Percentiles rank a stretch among this genome's conserved stretches.
phyloP scores from a whole-genome alignment of 2,113 vertebrate species.

The Ctenomys sociabilis region DNA sequence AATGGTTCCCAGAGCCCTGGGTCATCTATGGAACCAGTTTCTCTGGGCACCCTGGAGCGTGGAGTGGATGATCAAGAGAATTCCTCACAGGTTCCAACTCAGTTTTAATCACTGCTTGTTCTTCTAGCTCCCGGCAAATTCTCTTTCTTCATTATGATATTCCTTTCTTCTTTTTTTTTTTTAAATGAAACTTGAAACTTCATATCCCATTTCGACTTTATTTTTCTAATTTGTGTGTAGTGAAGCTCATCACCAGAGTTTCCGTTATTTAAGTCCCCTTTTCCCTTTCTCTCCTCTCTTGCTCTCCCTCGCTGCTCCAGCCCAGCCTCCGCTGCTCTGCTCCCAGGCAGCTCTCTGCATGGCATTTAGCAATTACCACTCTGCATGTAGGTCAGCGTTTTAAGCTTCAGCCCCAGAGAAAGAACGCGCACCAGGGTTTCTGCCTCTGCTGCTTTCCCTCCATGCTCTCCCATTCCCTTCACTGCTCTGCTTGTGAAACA shows the following conservation, averaged over 20 bases:
- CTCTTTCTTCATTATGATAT: not conserved
- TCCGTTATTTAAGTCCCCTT: too few species aligned
- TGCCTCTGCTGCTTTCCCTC: not conserved
- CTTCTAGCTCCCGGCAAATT: not conserved
- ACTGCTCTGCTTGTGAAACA: not conserved
- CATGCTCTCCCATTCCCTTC: rapidly evolving
- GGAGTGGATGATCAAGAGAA: not conserved
- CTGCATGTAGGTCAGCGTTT: too few species aligned
- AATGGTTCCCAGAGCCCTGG: too few species aligned
- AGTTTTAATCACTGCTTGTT: not conserved
- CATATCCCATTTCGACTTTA: not conserved
- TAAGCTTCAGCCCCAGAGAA: not conserved
- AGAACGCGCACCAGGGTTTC: not conserved
- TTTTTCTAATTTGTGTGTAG: not conserved
- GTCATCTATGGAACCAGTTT: not conserved
- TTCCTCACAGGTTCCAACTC: rapidly evolving
- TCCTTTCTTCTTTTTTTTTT: not conserved
- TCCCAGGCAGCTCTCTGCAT: rapidly evolving
- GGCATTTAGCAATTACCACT: not conserved
- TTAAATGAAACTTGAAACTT: not conserved
- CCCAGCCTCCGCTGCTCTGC: not conserved
- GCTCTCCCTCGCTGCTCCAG: too few species aligned
- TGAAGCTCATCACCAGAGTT: not conserved
- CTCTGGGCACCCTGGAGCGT: not conserved
- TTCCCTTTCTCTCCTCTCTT: not conserved